phyloP scores from a whole-genome alignment of 2,888 invertebrate genomes.

The Melitaea athalia region DNA sequence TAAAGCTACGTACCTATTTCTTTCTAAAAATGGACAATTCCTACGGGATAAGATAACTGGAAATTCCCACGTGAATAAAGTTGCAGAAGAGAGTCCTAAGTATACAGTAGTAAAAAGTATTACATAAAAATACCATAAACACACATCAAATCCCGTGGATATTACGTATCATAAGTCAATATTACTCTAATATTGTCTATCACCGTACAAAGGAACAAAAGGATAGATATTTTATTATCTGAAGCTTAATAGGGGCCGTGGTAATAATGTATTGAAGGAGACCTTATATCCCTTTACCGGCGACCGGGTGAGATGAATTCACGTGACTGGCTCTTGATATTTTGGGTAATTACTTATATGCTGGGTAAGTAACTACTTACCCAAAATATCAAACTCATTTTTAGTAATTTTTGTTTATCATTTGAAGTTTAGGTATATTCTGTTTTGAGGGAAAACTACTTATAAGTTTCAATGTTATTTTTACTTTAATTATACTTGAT shows the following conservation, averaged over 20 bases:
- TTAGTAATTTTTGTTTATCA: no score
- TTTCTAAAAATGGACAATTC: no score
- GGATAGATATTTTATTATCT: constrained; percentile 46
- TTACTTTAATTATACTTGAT: no score
- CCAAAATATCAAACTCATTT: no score
- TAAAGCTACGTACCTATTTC: no score
- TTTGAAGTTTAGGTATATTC: no score
- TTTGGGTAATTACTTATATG: background rate
- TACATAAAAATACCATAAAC: background rate
- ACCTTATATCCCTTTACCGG: constrained; percentile 66
- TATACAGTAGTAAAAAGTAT: background rate
- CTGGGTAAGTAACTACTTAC: no score
- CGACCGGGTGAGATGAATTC: constrained; percentile 66
- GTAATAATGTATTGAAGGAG: constrained; percentile 69
- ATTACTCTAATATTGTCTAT: constrained; percentile 20
- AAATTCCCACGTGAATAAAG: no score
- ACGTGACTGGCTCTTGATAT: constrained; percentile 62
- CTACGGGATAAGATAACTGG: no score
- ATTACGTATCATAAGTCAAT: background rate
- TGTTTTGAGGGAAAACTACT: no score
- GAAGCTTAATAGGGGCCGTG: constrained; percentile 63
- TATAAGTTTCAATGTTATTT: no score
- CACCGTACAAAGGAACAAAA: constrained; percentile 20
- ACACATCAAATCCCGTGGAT: background rate
- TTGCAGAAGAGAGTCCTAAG: no score